Evolutionary conservation across 2,797 vertebrate species (phyloP).

Genomic region (Hafferia zeledoni): DNA sequence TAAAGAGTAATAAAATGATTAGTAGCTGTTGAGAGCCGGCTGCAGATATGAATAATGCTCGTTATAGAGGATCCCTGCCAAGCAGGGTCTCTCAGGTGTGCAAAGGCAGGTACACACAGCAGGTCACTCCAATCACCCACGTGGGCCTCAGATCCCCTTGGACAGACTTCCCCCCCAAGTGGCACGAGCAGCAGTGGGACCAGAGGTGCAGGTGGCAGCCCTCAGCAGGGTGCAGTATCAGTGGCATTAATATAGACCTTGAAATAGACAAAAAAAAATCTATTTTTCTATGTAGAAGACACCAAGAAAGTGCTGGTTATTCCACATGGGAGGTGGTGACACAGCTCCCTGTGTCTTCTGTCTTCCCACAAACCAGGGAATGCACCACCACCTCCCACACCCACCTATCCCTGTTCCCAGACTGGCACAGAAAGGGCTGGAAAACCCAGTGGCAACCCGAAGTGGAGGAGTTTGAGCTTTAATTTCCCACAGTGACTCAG

Average conservation of each 20-base stretch:
- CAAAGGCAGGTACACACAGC: neutral
- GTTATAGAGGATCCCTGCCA: neutral
- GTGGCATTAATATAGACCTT: rapidly evolving
- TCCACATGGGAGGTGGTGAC: neutral
- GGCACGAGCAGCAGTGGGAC: neutral
- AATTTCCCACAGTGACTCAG: neutral
- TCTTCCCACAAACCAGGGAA: neutral
- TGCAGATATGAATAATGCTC: neutral
- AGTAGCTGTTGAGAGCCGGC: neutral
- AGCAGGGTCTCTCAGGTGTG: neutral
- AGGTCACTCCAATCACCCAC: neutral
- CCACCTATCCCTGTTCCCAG: neutral
- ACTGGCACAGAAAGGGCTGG: rapidly evolving
- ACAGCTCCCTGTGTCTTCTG: rapidly evolving
- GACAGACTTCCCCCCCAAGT: neutral
- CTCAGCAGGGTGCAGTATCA: too few relatives aligned
- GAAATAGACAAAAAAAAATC: neutral
- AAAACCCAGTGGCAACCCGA: rapidly evolving
- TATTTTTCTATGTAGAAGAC: neutral
- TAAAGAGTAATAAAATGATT: conserved; percentile 7
- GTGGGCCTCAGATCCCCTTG: neutral
- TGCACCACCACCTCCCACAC: neutral
- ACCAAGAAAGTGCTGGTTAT: neutral
- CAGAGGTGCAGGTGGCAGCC: rapidly evolving
- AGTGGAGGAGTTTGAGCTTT: neutral